These are phyloP conservation scores for Athripsodes cinereus DNA, from an alignment of 2,888 invertebrate genomes.

Conservation along the genomic window DNA sequence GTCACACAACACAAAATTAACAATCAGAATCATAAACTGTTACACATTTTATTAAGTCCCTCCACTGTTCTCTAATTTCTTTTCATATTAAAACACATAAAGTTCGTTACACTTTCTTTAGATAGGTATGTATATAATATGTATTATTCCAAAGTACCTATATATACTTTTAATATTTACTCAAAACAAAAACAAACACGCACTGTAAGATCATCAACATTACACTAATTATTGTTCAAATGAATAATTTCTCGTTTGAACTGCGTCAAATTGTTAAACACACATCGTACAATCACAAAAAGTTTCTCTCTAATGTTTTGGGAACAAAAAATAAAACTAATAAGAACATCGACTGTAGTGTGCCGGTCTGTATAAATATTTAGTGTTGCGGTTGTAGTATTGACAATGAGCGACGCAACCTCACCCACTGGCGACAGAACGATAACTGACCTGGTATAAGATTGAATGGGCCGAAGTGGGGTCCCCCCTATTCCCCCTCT, in stretches of 20 bases:
- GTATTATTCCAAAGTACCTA: neutral
- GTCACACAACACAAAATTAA: neutral
- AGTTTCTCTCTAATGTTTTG: neutral
- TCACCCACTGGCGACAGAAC: conserved; percentile 52
- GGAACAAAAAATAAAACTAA: neutral
- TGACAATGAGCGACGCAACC: conserved; percentile 51
- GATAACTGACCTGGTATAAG: conserved; percentile 55
- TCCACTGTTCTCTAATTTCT: neutral
- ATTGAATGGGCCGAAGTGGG: conserved; percentile 33
- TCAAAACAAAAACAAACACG: conserved; percentile 7
- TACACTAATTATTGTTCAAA: neutral
- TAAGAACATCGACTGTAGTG: neutral
- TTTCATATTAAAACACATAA: conserved; percentile 1
- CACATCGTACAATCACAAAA: neutral
- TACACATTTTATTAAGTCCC: neutral
- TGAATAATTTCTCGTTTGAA: neutral
- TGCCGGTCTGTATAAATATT: neutral
- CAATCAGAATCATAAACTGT: neutral
- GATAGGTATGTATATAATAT: neutral
- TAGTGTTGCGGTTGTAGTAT: conserved; percentile 22
- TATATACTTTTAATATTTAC: too few relatives aligned
- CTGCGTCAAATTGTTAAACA: neutral
- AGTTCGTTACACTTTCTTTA: neutral
- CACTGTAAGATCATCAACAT: neutral
- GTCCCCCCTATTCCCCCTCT: conserved; percentile 26